Base-by-base conservation (phyloP, 1,140 invertebrate genomes). In the Dendroctonus ponderosae region DNA sequence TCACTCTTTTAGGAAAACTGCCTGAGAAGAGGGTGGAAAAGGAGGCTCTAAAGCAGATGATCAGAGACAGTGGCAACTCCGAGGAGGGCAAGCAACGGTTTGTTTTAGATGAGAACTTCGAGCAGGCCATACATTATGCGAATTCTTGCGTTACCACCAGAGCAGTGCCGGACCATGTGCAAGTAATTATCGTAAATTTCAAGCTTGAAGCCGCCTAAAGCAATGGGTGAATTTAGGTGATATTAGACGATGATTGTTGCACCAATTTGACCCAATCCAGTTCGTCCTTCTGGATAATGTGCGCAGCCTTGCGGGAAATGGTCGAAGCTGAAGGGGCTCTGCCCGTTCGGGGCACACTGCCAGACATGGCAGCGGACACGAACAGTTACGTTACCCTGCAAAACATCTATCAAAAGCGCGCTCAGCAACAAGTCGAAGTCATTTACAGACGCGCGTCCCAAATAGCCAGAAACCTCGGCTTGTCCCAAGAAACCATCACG, bases 291-390 rank as follows among this genome's bases (percentile, higher is more conserved):
- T 99, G 97, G 97, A 91, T 98, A 26, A 88, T 98, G 82, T 90
- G 89, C 49, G 87, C 89, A 74, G 96, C 95, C 4, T 78, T 99
- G 0, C 89, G 90, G 81, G 90, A 93, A 75, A 98, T 98, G 82
- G 86, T 96, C 11, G 85, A 91, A 72, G 87, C 89, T 70, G 93
- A 97, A 82, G 93, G 92, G 7, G 82, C 83, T 53, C 80, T 99
- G 26, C 97, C 97, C 7, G 75, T 99, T 5, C 85, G 89, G 72
- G 97, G 97, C 15, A 85, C 89, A n/a, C 81, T 99, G 52, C 97
- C 97, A 11, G 97, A 99, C 80, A 99, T 99, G 97, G 96, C 94
- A 8, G 89, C 96, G 12, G 95, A 98, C 74, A 97, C 97, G 8
- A 87, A 90, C 58, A 89, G 92, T 74, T 99, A 97, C 80, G 87